Percentiles rank a stretch among this genome's conserved stretches.
Evolutionary conservation across 2,797 vertebrate genomes (phyloP).

Genomic region (Protosalanx chinensis): DNA sequence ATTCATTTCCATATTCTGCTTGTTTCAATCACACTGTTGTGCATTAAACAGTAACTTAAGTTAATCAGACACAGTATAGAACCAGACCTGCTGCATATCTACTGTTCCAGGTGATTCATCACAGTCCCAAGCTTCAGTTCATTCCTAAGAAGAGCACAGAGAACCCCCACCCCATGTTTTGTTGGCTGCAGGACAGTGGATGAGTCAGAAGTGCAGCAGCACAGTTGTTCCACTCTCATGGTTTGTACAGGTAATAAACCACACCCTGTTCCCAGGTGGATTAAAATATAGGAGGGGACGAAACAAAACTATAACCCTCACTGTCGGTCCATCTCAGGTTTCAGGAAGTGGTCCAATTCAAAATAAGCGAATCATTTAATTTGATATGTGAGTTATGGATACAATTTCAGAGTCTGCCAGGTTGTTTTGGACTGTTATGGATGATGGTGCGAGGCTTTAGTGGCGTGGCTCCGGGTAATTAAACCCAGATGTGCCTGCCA

Average conservation of each 20-base stretch:
- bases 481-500: background rate
- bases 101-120: too few relatives aligned
- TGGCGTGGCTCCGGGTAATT: background rate
- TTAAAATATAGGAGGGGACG: background rate
- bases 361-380: background rate
- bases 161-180: background rate
- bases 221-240: constrained; percentile 9
- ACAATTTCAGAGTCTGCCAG: background rate
- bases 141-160: background rate
- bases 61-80: too few relatives aligned
- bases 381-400: background rate
- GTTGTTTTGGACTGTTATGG: background rate
- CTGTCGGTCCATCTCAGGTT: too few relatives aligned
- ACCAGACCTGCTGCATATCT: too few relatives aligned
- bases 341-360: too few relatives aligned
- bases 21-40: too few relatives aligned
- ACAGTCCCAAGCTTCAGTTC: background rate
- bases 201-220: background rate
- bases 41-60: too few relatives aligned
- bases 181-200: background rate
- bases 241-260: constrained; percentile 27
- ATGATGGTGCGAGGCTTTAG: background rate
- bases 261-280: constrained; percentile 46
- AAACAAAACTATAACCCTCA: background rate
- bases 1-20: background rate